These are phyloP conservation scores for Mechanitis mazaeus DNA, from an alignment of 2,888 invertebrate species.

Conservation along the genomic window DNA sequence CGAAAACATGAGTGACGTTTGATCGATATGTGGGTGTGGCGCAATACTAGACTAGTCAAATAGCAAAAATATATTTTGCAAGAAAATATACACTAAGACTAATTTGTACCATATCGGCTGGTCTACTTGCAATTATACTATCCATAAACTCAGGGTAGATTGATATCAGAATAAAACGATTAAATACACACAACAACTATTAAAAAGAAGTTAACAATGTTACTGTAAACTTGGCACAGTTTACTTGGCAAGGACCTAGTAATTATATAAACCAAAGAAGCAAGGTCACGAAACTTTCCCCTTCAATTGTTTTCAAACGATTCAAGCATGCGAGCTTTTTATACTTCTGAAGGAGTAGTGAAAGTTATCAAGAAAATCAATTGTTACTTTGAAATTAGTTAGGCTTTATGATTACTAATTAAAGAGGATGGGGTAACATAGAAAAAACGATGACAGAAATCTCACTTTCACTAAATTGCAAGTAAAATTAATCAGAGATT, in stretches of 20 bases:
- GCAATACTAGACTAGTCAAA: slow-evolving; percentile 11
- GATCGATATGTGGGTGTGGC: slow-evolving; percentile 9
- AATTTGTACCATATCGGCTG: neutral
- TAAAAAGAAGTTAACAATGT: slow-evolving; percentile 8
- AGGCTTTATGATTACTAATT: too few relatives aligned
- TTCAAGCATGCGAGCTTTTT: slow-evolving; percentile 29
- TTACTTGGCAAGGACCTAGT: slow-evolving; percentile 23
- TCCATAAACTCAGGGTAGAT: neutral
- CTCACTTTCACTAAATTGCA: too few relatives aligned
- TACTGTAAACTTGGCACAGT: slow-evolving; percentile 17
- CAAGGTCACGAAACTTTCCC: slow-evolving; percentile 53
- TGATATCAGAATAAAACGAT: neutral
- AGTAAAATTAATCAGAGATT: too few relatives aligned
- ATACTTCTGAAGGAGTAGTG: slow-evolving; percentile 22
- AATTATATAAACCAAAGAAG: slow-evolving; percentile 29
- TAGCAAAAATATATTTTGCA: neutral
- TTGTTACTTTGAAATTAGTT: neutral
- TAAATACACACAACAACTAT: neutral
- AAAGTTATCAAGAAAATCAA: slow-evolving; percentile 14
- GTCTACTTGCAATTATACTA: neutral
- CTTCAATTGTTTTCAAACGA: slow-evolving; percentile 30
- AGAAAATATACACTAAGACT: slow-evolving; percentile 3
- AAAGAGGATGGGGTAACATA: too few relatives aligned
- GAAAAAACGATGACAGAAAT: too few relatives aligned
- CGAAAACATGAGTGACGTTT: slow-evolving; percentile 6